Base-by-base conservation (phyloP, 2,113 vertebrate species). In the western clawed frog (Xenopus tropicalis) region DNA sequence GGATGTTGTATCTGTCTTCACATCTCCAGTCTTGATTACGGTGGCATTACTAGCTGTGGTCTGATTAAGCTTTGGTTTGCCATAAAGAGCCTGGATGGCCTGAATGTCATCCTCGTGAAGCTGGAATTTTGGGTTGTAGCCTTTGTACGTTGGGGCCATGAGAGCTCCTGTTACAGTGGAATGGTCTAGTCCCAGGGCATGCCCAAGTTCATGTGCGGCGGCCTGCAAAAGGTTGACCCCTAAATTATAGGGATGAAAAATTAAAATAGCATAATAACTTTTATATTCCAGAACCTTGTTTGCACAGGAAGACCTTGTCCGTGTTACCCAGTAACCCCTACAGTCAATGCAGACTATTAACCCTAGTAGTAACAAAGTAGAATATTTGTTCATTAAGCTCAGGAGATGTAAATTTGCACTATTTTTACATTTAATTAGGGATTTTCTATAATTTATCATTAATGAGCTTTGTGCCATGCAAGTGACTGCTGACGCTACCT, bases 111-210 rank as follows among this genome's bases (percentile, higher is more conserved):
- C 72, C 29, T 21, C 3, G 23, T 75, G 72, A 54, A 75, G 72
- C 23, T 69, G 23, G 20, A 75, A 75, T 3, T n/a, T 54, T 24
- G 72, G 72, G n/a, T 75, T 75, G 44, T 75, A 75, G 14, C 72
- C 72, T 19, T 75, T 75, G 64, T 75, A 75, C 4, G 72, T 75
- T 54, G 72, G 72, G 14, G 65, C 57, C 72, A 75, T 75, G 11
- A 75, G 66, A 22, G 72, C 56, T 42, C 25, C 72, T 5, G 72
- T 44, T 25, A 75, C 54, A 19, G 72, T 75, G 20, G 72, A 75
- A 24, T 75, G 72, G 42, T 75, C 72, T n/a, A 75, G 66, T 4
- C 72, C 72, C 57, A 75, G 22, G 1, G 72, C 14, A 54, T 75
- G 72, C 42, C 72, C 72, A 52, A 75, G 44, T 25, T 75, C 72